phyloP scores from a whole-genome alignment of 2,797 vertebrate species.

The Pogonophryne albipinna region DNA sequence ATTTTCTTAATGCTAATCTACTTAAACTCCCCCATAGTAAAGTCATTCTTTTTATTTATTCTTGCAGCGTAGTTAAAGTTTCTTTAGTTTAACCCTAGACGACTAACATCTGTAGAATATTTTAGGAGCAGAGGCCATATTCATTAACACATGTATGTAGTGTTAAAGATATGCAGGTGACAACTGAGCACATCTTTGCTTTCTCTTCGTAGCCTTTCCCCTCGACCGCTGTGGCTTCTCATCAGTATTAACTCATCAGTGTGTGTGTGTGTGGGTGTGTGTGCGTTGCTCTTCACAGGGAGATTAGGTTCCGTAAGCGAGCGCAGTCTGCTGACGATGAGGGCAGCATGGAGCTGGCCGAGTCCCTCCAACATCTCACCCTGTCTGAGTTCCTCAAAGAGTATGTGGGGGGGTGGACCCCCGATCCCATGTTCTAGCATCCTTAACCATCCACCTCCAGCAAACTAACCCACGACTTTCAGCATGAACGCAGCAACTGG shows the following conservation, averaged over 20 bases:
- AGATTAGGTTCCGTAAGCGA: constrained; percentile 84
- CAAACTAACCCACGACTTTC: constrained; percentile 33
- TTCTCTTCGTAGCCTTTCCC: not conserved
- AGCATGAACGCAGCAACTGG: not conserved
- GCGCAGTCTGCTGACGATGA: constrained; percentile 88
- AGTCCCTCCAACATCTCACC: constrained; percentile 88
- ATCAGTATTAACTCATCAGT: constrained; percentile 11
- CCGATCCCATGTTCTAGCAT: not conserved
- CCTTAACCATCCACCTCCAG: not conserved
- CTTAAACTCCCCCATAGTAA: too few relatives aligned
- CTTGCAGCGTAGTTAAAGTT: too few relatives aligned
- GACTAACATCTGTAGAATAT: too few relatives aligned
- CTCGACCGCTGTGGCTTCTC: not conserved
- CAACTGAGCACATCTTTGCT: not conserved
- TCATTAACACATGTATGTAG: too few relatives aligned
- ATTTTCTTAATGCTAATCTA: too few relatives aligned
- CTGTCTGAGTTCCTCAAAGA: constrained; percentile 91
- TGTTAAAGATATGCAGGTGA: too few relatives aligned
- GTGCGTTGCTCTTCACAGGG: constrained; percentile 78
- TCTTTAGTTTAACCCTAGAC: too few relatives aligned
- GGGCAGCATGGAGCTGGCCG: constrained; percentile 81
- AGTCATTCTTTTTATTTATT: too few relatives aligned
- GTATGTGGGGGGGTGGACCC: constrained; percentile 76
- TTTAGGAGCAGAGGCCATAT: too few relatives aligned
- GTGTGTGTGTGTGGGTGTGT: constrained; percentile 32